Conservation (phyloP, 2,113 vertebrate genomes). For the Numida meleagris region DNA sequence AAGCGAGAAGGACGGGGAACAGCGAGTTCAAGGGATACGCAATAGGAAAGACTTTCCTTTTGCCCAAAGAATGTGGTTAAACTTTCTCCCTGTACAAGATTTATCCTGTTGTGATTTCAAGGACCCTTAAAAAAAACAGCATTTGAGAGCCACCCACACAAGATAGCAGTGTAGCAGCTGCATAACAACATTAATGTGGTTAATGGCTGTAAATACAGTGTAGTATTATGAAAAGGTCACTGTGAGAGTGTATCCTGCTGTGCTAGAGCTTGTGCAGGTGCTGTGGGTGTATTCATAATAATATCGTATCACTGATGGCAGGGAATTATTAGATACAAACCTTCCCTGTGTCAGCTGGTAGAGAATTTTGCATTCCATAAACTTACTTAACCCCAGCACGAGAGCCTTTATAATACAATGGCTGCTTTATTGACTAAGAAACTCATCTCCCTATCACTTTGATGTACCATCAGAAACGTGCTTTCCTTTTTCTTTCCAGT, state of each 20-base stretch:
- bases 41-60: slow-evolving; percentile 53
- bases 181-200: not conserved
- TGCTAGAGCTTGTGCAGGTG: slow-evolving; percentile 41
- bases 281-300: slow-evolving; percentile 19
- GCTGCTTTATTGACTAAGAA: slow-evolving; percentile 1
- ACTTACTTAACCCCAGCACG: not conserved
- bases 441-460: not conserved
- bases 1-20: slow-evolving; percentile 16
- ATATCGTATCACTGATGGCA: slow-evolving; percentile 23
- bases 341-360: not conserved
- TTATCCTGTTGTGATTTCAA: slow-evolving; percentile 77
- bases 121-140: slow-evolving; percentile 57
- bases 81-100: slow-evolving; percentile 63
- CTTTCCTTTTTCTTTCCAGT: not conserved
- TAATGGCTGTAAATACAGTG: slow-evolving; percentile 3
- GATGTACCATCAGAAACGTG: not conserved
- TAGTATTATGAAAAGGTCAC: slow-evolving; percentile 41
- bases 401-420: not conserved
- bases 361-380: slow-evolving; percentile 39
- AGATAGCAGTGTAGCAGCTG: slow-evolving; percentile 69
- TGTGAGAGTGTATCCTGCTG: slow-evolving; percentile 33
- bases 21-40: slow-evolving; percentile 64
- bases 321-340: slow-evolving; percentile 27
- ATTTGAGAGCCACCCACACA: slow-evolving; percentile 49
- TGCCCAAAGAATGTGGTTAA: slow-evolving; percentile 65